Percentiles rank a stretch among this genome's conserved stretches.
phyloP scores from a whole-genome alignment of 2,113 vertebrate species.

The Gulo gulo region DNA sequence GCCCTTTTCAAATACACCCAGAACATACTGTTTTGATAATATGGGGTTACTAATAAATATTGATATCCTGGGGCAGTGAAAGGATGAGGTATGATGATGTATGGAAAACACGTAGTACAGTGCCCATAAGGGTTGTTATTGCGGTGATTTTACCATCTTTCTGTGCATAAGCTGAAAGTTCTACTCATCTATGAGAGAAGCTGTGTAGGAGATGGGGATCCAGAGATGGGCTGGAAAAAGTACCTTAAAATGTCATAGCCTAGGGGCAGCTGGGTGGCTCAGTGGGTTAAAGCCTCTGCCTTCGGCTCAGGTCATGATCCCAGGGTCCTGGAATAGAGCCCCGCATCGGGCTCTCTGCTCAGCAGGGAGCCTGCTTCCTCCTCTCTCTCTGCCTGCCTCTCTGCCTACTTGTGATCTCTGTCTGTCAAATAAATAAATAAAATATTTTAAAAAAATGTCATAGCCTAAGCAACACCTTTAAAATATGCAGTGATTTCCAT shows the following conservation, averaged over 20 bases:
- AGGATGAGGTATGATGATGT: background rate
- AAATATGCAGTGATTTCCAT: background rate
- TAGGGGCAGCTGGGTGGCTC: no score
- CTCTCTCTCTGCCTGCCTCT: no score
- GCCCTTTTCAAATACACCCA: background rate
- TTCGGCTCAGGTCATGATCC: no score
- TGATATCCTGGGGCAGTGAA: background rate
- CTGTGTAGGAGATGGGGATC: background rate
- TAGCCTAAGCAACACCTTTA: background rate
- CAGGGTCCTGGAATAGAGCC: no score
- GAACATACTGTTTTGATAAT: background rate
- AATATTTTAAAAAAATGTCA: no score
- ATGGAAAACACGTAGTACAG: background rate
- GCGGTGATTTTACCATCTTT: background rate
- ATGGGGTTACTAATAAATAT: background rate
- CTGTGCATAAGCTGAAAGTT: background rate
- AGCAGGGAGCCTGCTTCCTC: no score
- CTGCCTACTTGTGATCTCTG: no score
- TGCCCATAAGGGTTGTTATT: background rate
- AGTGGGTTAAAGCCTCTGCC: no score
- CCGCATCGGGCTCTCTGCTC: no score
- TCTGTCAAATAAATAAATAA: no score
- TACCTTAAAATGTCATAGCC: background rate
- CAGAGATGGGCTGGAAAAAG: background rate
- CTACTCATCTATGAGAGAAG: background rate